These are phyloP conservation scores for Erpobdella octoculata DNA, from an alignment of 2,888 invertebrate genomes.

Conservation along the genomic window DNA sequence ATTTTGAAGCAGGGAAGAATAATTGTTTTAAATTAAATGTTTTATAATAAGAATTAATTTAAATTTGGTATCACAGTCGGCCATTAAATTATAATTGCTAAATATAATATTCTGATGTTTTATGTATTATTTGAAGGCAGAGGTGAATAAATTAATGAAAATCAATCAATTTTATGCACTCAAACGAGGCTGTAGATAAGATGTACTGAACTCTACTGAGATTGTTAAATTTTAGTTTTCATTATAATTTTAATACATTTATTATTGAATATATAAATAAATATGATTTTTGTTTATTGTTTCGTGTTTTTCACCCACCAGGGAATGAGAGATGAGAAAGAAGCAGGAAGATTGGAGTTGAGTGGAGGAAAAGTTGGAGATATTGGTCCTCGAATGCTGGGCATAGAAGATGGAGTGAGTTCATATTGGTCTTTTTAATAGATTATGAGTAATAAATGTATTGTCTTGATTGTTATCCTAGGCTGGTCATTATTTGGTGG, in stretches of 20 bases:
- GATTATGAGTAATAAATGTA: neutral
- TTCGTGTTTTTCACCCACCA: conserved; percentile 40
- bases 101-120: too few species aligned
- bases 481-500: conserved; percentile 56
- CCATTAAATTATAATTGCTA: too few species aligned
- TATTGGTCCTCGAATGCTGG: conserved; percentile 54
- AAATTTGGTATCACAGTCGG: too few species aligned
- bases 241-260: neutral
- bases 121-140: too few species aligned
- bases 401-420: conserved; percentile 56
- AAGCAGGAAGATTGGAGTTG: conserved; percentile 53
- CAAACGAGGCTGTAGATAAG: neutral
- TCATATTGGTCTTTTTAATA: neutral
- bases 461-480: conserved; percentile 39
- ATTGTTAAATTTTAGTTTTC: neutral
- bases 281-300: neutral
- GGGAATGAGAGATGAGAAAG: conserved; percentile 50
- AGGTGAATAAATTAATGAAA: too few species aligned
- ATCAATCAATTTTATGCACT: too few species aligned
- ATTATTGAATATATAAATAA: too few species aligned
- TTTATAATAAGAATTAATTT: too few species aligned
- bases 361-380: conserved; percentile 56
- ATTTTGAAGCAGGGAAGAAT: too few species aligned
- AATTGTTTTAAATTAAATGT: too few species aligned
- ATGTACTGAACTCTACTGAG: neutral